Evolutionary conservation across 2,888 invertebrate genomes (phyloP), one percentile per base, ranked within the genome.

Genomic region (Dynastes grantii): DNA sequence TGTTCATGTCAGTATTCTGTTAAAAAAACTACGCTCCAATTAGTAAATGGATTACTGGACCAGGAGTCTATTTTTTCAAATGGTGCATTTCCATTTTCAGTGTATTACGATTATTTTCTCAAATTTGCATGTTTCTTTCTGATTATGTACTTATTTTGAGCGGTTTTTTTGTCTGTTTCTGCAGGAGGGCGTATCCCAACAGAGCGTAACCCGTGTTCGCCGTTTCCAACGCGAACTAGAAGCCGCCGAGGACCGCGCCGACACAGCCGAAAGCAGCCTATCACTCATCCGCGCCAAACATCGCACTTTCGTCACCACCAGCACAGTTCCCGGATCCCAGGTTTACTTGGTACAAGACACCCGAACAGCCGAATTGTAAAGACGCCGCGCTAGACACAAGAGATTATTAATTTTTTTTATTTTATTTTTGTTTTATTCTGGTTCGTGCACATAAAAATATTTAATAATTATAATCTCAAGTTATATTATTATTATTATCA

Each of bases 151-250:
- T 2, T 71, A 37, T 37, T 37, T 37, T 37, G 1, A 37, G 5
- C 32, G 32, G 5, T 5, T 5, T 37, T 37, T 37, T 37, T 5
- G 4, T 32, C 32, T 37, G 32, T 22, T 22, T 84, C 86, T 86
- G 53, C 88, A 96, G 95, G 97, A 98, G 93, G 96, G 97, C 85
- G 92, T 96, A 90, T 97, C 97, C 85, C 94, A 94, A 90, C 97
- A 97, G 90, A 96, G 95, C 90, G 95, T 98, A 86, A 97, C 97
- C 89, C 94, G 98, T 89, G 98, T 98, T 85, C 97, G 98, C 90
- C 95, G 98, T 91, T 98, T 98, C 97, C 98, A 98, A 90, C 95
- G 98, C 87, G 98, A 98, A 91, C 91, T 98, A 89, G 98, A 98
- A 90, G 98, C 98, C 76, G 98, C 98, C 84, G 98, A 98, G 90